These are phyloP conservation scores for Crambe crambe DNA, from an alignment of 37 sponge, comb jelly and placozoan genomes.

Conservation along the genomic window DNA sequence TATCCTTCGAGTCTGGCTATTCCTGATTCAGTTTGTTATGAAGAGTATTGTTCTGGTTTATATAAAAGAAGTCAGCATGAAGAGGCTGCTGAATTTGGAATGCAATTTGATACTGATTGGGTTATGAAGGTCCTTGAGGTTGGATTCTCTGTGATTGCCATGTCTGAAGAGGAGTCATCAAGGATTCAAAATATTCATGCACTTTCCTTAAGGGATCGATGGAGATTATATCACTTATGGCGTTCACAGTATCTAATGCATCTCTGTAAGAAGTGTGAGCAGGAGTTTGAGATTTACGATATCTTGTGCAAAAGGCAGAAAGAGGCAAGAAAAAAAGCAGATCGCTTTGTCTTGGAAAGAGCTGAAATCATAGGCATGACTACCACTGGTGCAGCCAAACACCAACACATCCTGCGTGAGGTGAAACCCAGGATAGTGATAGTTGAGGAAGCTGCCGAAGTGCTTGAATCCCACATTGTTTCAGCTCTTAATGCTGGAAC, in stretches of 20 bases:
- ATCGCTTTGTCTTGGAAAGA: conserved; percentile 36
- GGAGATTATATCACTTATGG: conserved; percentile 78
- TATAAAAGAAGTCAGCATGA: too few relatives aligned
- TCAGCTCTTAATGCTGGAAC: conserved; percentile 72
- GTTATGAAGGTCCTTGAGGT: too few relatives aligned
- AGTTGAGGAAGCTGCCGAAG: conserved; percentile 96
- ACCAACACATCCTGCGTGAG: conserved; percentile 67
- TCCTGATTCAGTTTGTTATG: too few relatives aligned
- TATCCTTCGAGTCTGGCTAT: too few relatives aligned
- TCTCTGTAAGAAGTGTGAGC: conserved; percentile 7
- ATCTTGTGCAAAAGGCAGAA: background rate
- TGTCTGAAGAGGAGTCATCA: conserved; percentile 29
- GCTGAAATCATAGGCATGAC: conserved; percentile 89
- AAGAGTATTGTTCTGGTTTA: too few relatives aligned
- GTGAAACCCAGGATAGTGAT: conserved; percentile 86
- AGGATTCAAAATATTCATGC: conserved; percentile 37
- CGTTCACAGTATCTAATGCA: background rate
- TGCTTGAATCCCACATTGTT: conserved; percentile 90
- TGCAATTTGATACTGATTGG: too few relatives aligned
- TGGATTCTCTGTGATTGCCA: too few relatives aligned
- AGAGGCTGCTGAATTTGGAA: too few relatives aligned
- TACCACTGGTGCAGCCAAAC: conserved; percentile 93
- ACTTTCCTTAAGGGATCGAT: conserved; percentile 25
- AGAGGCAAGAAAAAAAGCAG: background rate
- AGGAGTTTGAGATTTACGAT: conserved; percentile 22